Base-by-base conservation (phyloP, 2,797 vertebrate genomes). In the Sebastes trivittatus region DNA sequence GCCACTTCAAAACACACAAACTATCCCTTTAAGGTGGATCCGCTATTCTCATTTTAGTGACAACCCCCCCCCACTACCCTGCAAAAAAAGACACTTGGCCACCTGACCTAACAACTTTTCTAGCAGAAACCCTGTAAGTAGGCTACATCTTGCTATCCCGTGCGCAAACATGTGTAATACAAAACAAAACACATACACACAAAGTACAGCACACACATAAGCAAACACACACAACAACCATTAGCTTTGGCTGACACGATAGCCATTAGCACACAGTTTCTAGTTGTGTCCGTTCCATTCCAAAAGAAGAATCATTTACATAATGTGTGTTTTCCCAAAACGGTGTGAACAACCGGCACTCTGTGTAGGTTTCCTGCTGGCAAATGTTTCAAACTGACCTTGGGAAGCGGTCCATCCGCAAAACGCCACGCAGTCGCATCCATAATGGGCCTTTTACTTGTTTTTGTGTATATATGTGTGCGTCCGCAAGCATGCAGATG, bases 341-440 rank as follows among this genome's bases (percentile, higher is more conserved):
- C 88, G 82, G 84, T 92, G 94, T 93, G 93, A 94, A 95, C 95
- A 95, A 95, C 91, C 88, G 85, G 81, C 91, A 93, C 93, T 93
- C 88, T 95, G 92, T 96, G 93, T 93, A 92, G 91, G 92, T 94
- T 95, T 94, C 91, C 92, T 91, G 92, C 91, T 95, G 92, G 93
- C 94, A 95, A 94, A 95, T 95, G 94, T 95, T 96, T 95, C 90
- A 94, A 94, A 93, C 94, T 96, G 95, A 96, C 96, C 96, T 95
- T 88, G 89, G 91, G 94, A 96, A 94, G 89, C 92, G 90, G 89
- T 93, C 93, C 94, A 95, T 93, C 93, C 61, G 88, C 91, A 93
- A 20, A 94, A 92, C 80, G 85, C 83, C 84, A 81, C 25, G 85
- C 86, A 83, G 94, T 93, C 94, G 89, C 88, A 93, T 90, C 86